These are phyloP conservation scores for Eleginops maclovinus DNA, from an alignment of 2,113 vertebrate species.

Conservation along the genomic window DNA sequence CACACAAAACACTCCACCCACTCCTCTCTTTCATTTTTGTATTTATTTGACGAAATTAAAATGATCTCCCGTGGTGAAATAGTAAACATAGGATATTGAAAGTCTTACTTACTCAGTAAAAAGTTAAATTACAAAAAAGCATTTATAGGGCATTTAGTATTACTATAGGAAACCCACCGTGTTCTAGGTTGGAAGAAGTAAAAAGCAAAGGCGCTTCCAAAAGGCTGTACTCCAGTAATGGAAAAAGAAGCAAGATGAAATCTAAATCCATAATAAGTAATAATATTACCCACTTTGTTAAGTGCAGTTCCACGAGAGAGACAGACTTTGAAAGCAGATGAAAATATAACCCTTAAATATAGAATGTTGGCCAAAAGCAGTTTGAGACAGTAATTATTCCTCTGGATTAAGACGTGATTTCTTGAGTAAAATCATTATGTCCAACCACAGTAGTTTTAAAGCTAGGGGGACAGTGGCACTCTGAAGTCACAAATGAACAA, in stretches of 20 bases:
- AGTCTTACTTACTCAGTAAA: no score
- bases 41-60: no score
- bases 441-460: background rate
- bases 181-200: background rate
- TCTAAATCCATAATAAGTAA: background rate
- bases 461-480: background rate
- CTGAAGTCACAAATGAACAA: background rate
- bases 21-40: no score
- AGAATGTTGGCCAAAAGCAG: background rate
- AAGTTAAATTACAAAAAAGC: no score
- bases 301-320: background rate
- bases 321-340: background rate
- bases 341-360: background rate
- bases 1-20: no score
- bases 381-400: background rate
- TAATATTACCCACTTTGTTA: background rate
- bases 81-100: no score
- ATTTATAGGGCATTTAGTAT: no score
- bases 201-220: background rate
- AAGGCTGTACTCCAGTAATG: background rate
- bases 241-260: background rate
- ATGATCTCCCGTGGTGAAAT: no score
- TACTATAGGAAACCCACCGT: background rate
- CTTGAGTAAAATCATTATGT: background rate
- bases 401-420: background rate